phyloP scores from a whole-genome alignment of 2,113 vertebrate species.

The Zosterops borbonicus region DNA sequence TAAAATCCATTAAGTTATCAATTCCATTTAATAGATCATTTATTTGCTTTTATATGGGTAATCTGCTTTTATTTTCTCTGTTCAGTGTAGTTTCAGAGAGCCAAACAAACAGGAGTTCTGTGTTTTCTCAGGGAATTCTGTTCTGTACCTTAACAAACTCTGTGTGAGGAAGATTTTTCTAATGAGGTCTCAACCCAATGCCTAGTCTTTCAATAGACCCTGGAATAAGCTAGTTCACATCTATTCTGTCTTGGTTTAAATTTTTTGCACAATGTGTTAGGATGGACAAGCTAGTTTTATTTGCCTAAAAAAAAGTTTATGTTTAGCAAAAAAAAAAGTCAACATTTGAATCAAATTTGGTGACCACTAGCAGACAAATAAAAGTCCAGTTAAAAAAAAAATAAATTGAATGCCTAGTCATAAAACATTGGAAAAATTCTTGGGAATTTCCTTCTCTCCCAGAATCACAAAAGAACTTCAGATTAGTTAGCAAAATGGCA shows the following conservation, averaged over 20 bases:
- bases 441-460: background rate
- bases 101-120: background rate
- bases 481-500: background rate
- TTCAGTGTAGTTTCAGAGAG: background rate
- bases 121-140: background rate
- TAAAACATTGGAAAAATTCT: background rate
- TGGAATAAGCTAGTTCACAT: background rate
- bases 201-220: background rate
- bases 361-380: background rate
- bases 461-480: background rate
- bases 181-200: background rate
- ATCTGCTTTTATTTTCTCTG: background rate
- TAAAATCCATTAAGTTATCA: background rate
- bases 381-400: background rate
- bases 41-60: background rate
- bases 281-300: background rate
- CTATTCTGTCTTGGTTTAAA: background rate
- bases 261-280: background rate
- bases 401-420: background rate
- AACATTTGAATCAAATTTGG: background rate
- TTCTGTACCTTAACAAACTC: background rate
- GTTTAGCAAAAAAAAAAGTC: background rate
- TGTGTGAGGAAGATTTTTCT: background rate
- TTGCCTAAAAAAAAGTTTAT: background rate
- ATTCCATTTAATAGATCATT: background rate